Conservation (phyloP, 2,797 vertebrate species). For the Schizothorax lantsangensis region DNA sequence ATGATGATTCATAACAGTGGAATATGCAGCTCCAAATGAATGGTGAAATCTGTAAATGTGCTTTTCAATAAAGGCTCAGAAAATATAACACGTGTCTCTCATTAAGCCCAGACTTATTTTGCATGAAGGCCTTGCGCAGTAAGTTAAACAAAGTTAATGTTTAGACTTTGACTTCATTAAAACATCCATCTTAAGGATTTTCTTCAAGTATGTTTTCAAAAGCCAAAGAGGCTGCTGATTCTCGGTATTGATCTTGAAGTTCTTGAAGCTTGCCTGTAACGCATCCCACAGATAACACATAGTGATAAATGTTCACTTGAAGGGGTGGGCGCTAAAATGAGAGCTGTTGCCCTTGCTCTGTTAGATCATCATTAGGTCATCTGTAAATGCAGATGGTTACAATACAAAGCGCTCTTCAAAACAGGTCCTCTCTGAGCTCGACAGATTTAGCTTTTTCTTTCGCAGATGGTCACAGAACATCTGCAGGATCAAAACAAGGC, state of each 20-base stretch:
- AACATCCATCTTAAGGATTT: slow-evolving; percentile 11
- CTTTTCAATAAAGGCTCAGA: neutral
- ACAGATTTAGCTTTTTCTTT: slow-evolving; percentile 48
- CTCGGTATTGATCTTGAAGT: neutral
- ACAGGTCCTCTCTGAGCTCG: slow-evolving; percentile 42
- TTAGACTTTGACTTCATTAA: slow-evolving; percentile 11
- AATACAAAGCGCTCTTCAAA: slow-evolving; percentile 56
- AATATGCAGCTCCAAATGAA: slow-evolving; percentile 50
- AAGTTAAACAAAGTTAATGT: neutral
- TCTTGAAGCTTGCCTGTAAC: slow-evolving; percentile 23
- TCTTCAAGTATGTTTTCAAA: neutral
- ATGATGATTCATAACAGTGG: neutral
- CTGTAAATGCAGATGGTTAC: slow-evolving; percentile 70
- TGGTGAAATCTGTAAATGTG: neutral
- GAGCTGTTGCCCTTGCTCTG: slow-evolving; percentile 52
- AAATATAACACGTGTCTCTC: neutral
- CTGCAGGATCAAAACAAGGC: slow-evolving; percentile 42
- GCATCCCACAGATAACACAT: slow-evolving; percentile 21
- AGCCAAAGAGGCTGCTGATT: neutral
- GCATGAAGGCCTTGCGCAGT: neutral
- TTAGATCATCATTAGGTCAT: slow-evolving; percentile 63
- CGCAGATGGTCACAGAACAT: slow-evolving; percentile 40
- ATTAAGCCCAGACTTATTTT: neutral
- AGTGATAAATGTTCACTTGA: slow-evolving; percentile 50
- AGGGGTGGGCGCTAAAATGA: slow-evolving; percentile 35